Evolutionary conservation across 2,888 invertebrate species (phyloP).

Genomic region (Lysandra bellargus): DNA sequence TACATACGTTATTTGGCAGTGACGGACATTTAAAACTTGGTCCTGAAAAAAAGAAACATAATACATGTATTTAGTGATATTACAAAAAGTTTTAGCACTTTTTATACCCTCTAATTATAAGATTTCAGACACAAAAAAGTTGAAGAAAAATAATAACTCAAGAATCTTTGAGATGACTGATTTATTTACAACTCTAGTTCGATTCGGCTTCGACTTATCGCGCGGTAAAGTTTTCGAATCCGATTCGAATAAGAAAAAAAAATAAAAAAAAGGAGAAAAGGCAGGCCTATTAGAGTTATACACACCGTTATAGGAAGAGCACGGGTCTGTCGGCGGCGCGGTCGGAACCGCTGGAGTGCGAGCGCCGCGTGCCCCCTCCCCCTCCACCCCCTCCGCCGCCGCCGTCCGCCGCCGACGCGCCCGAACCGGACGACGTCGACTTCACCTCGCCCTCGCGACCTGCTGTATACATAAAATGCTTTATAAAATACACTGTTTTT

Average conservation of each 20-base stretch:
- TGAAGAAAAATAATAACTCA: too few species aligned
- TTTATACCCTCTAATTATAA: too few species aligned
- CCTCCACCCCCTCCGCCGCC: constrained; percentile 59
- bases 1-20: constrained; percentile 49
- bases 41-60: constrained; percentile 41
- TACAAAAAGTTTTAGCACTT: too few species aligned
- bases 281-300: constrained; percentile 30
- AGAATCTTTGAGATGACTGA: too few species aligned
- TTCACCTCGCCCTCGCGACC: constrained; percentile 56
- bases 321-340: constrained; percentile 61
- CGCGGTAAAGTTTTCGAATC: too few species aligned
- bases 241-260: too few species aligned
- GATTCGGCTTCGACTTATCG: too few species aligned
- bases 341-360: constrained; percentile 67
- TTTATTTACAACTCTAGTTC: too few species aligned
- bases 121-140: too few species aligned
- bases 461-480: constrained; percentile 34
- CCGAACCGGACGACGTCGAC: constrained; percentile 64
- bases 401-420: constrained; percentile 57
- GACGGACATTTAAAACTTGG: constrained; percentile 42
- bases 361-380: constrained; percentile 60
- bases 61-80: background rate
- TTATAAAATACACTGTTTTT: background rate
- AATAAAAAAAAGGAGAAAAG: too few species aligned
- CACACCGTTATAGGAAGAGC: constrained; percentile 66